Evolutionary conservation across 2,113 vertebrate species (phyloP).

Genomic region (Peucedramus taeniatus): DNA sequence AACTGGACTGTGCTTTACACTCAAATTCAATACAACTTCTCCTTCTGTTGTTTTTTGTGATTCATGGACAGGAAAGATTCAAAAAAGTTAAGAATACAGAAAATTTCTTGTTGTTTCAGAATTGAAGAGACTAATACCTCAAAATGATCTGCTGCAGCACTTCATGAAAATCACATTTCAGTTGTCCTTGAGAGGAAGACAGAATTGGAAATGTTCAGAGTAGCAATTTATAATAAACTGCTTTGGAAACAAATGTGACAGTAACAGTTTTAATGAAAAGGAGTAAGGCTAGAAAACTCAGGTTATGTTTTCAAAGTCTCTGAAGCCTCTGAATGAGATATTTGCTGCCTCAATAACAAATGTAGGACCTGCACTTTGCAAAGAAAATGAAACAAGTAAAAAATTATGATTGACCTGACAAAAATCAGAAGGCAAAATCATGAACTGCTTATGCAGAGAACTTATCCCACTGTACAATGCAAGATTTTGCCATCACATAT

Average conservation of each 20-base stretch:
- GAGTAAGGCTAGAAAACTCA: not conserved
- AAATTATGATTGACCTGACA: not conserved
- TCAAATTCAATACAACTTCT: not conserved
- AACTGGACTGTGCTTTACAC: not conserved
- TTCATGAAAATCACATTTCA: not conserved
- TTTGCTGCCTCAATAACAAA: not conserved
- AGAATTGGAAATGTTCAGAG: not conserved
- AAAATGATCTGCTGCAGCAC: not conserved
- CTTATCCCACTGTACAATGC: not conserved
- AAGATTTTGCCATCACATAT: not conserved
- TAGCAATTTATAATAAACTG: not conserved
- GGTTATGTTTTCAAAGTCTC: not conserved
- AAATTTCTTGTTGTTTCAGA: not conserved
- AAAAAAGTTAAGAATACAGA: not conserved
- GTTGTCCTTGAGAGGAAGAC: not conserved
- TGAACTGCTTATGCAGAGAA: not conserved
- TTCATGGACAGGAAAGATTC: not conserved
- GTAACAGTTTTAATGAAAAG: constrained; percentile 37
- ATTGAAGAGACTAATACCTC: not conserved
- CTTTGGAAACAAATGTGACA: not conserved
- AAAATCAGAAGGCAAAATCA: not conserved
- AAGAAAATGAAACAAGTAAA: not conserved
- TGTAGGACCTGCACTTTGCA: not conserved
- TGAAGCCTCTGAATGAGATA: constrained; percentile 8
- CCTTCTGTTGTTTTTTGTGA: not conserved